Base-by-base conservation (phyloP, 2,113 vertebrate genomes). In the Falco punctatus region DNA sequence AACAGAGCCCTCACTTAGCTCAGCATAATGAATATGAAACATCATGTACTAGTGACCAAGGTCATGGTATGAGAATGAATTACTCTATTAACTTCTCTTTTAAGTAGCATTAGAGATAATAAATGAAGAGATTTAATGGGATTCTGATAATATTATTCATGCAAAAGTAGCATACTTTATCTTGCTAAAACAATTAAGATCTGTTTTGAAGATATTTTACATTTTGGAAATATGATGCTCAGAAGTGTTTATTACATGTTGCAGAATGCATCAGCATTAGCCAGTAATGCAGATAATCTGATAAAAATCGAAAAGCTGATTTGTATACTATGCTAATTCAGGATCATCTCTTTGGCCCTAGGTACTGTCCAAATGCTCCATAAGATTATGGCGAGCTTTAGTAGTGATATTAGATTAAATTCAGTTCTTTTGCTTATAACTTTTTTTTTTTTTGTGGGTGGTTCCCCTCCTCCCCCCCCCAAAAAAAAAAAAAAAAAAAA, bases 31-130 rank as follows among this genome's bases (percentile, higher is more conserved):
- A 99, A 98, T 99, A 98, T 98, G 98, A 99, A 98, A 98, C 99
- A 98, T 98, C 98, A 98, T 99, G 98, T 98, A 98, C 98, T 96
- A 97, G 98, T 98, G 99, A 98, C 99, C 98, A 98, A 98, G 99
- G 99, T 99, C 99, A 98, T 96, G 96, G 96, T 98, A 98, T 97
- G 98, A 99, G 97, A 99, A 99, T 98, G 98, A 99, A 99, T 99
- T 99, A 99, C 98, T 99, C 98, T 99, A 99, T 99, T 99, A 99
- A 99, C 98, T 98, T 98, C 98, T 98, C 98, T 98, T 98, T 98
- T 99, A 99, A 99, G 98, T 98, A 98, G 98, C 98, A 98, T 98
- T 98, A 98, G 98, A 97, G 98, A 98, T 99, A 99, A 99, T 98
- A 99, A 99, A 99, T 99, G 98, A 98, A 98, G 96, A 98, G 96